Percentiles rank a stretch among this genome's conserved stretches.
Evolutionary conservation across 2,113 vertebrate species (phyloP).

Genomic region (Lophochroa leadbeateri): DNA sequence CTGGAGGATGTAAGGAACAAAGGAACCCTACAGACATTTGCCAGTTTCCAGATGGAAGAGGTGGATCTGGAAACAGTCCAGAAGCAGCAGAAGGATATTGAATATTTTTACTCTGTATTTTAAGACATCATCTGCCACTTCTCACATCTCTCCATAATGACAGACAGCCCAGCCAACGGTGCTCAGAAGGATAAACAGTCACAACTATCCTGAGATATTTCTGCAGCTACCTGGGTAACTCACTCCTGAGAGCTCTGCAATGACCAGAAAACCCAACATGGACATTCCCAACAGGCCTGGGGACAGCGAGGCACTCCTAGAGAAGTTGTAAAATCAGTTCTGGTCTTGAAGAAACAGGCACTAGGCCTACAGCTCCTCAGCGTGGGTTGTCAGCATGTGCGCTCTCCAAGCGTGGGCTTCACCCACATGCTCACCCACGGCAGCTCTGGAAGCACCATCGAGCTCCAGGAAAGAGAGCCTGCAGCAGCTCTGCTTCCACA

Average conservation of each 20-base stretch:
- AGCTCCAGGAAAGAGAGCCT: accelerated
- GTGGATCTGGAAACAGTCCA: neutral
- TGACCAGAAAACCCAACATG: accelerated
- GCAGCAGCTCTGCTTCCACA: neutral
- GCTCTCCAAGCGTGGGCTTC: neutral
- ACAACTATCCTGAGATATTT: neutral
- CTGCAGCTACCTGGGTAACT: neutral
- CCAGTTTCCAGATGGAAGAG: neutral
- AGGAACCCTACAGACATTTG: neutral
- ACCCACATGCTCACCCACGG: neutral
- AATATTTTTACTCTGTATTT: slow-evolving; percentile 40
- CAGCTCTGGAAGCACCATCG: accelerated
- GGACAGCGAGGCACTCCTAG: neutral
- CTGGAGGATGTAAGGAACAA: neutral
- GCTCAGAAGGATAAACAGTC: accelerated
- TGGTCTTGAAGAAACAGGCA: neutral
- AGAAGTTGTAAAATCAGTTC: neutral
- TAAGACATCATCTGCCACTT: slow-evolving; percentile 36
- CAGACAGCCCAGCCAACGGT: neutral
- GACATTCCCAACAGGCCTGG: neutral
- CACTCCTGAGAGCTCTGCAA: neutral
- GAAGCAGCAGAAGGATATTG: neutral
- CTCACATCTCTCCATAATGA: neutral
- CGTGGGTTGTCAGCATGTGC: accelerated
- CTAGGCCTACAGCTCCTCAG: neutral